These are phyloP conservation scores for Myopa testacea DNA, from an alignment of 2,888 invertebrate genomes.

Conservation along the genomic window DNA sequence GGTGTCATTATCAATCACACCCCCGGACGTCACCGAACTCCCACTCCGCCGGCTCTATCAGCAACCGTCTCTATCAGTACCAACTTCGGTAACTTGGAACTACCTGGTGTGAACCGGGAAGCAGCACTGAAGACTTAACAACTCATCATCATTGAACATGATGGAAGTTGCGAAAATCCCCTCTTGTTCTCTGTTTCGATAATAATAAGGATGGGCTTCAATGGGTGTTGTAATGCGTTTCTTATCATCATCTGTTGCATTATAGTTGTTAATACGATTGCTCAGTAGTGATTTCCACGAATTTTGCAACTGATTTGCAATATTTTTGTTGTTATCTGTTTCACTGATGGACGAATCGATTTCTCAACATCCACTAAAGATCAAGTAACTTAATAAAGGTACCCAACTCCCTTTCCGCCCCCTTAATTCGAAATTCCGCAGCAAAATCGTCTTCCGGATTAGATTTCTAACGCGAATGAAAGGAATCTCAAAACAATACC, in stretches of 20 bases:
- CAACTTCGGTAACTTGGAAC: neutral
- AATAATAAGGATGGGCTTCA: neutral
- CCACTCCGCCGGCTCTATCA: neutral
- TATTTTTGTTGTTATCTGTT: too few relatives aligned
- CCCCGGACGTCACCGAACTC: neutral
- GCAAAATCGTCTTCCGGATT: too few relatives aligned
- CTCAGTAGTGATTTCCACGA: neutral
- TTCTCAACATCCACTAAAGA: too few relatives aligned
- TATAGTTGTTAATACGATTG: neutral
- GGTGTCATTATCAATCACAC: neutral
- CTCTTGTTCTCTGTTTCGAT: neutral
- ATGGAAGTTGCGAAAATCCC: constrained; percentile 28
- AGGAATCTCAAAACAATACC: too few relatives aligned
- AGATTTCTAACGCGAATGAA: too few relatives aligned
- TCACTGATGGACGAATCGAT: too few relatives aligned
- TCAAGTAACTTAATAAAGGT: too few relatives aligned
- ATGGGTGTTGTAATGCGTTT: neutral
- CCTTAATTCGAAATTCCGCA: too few relatives aligned
- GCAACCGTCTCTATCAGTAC: too few relatives aligned
- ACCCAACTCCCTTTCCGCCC: too few relatives aligned
- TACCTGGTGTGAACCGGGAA: constrained; percentile 20
- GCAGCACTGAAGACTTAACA: neutral
- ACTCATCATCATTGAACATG: neutral
- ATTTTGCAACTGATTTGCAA: neutral
- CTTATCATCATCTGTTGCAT: constrained; percentile 18